Conservation (phyloP, 2,113 vertebrate species). For the Neodon shergylaensis region DNA sequence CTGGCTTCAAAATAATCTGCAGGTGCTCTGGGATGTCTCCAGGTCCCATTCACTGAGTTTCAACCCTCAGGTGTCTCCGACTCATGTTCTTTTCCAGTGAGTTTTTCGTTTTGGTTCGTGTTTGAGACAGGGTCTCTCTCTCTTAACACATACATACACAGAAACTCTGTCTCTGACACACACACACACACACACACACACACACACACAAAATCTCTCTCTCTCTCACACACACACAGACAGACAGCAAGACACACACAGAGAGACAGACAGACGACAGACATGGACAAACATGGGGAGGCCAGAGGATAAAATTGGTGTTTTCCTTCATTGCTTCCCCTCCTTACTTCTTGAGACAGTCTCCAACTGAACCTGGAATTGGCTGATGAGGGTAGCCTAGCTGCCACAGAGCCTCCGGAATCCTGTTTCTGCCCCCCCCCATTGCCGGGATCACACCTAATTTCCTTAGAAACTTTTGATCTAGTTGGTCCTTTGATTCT, state of each 20-base stretch:
- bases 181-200: background rate
- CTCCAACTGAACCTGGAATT: background rate
- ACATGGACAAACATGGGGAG: too few species aligned
- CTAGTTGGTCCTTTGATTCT: background rate
- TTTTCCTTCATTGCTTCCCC: background rate
- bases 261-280: too few species aligned
- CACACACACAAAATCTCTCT: background rate
- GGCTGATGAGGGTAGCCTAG: background rate
- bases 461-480: background rate
- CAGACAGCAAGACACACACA: accelerated
- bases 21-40: background rate
- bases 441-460: too few species aligned
- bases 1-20: background rate
- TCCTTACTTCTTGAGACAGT: background rate
- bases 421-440: background rate
- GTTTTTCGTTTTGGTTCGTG: background rate
- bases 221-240: background rate
- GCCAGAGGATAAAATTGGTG: background rate
- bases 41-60: background rate
- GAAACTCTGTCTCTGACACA: background rate
- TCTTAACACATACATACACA: background rate
- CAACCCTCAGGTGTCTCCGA: background rate
- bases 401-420: background rate
- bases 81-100: background rate
- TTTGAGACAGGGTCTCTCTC: background rate